Evolutionary conservation across 1,140 invertebrate genomes (phyloP).

Genomic region (Arion vulgaris): DNA sequence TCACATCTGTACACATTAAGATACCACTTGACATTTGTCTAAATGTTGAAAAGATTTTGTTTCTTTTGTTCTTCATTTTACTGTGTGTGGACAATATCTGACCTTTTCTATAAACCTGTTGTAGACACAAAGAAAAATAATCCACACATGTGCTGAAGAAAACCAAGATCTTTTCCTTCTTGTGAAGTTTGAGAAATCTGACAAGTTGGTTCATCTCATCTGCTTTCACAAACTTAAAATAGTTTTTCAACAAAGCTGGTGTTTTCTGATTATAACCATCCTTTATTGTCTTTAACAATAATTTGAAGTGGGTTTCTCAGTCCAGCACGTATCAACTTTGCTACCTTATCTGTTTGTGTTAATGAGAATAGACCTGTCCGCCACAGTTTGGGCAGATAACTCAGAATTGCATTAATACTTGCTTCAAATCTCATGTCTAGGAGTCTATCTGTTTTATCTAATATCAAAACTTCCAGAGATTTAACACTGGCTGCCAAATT

Average conservation of each 20-base stretch:
- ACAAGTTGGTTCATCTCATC: constrained; percentile 82
- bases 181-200: constrained; percentile 80
- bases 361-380: constrained; percentile 98
- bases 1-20: constrained; percentile 95
- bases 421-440: constrained; percentile 93
- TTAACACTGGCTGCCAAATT: constrained; percentile 81
- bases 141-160: constrained; percentile 98
- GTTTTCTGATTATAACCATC: constrained; percentile 76
- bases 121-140: constrained; percentile 88
- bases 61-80: constrained; percentile 92
- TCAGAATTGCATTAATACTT: constrained; percentile 91
- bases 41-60: constrained; percentile 90
- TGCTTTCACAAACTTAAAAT: constrained; percentile 84
- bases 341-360: constrained; percentile 96
- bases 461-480: constrained; percentile 88
- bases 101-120: constrained; percentile 75
- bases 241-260: constrained; percentile 87
- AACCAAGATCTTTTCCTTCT: constrained; percentile 86
- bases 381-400: constrained; percentile 91
- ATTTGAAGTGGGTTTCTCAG: constrained; percentile 94
- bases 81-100: constrained; percentile 89
- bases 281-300: constrained; percentile 81
- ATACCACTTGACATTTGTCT: constrained; percentile 80
- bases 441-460: constrained; percentile 97
- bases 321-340: constrained; percentile 92